Percentiles rank a stretch among this genome's conserved stretches.
Conservation (phyloP, 2,797 vertebrate genomes). For the Pampus argenteus region DNA sequence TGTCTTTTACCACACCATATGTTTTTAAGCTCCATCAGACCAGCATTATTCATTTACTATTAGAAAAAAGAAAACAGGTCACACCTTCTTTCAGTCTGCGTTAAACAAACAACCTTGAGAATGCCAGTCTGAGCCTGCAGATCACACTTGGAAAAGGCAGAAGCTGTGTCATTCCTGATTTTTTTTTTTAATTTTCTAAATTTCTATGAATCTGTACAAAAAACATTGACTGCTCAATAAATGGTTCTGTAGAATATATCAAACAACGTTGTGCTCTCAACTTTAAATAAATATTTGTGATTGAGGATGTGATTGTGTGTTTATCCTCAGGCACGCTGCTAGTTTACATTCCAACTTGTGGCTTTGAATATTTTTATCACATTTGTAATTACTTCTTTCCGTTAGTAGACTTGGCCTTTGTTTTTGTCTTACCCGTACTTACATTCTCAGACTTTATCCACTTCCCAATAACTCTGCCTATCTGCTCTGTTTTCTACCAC, state of each 20-base stretch:
- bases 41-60: conserved; percentile 64
- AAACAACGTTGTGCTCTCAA: too few species aligned
- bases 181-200: too few species aligned
- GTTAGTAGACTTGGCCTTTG: background rate
- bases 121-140: conserved; percentile 50
- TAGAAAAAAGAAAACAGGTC: conserved; percentile 50
- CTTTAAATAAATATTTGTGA: too few species aligned
- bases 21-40: conserved; percentile 53
- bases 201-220: too few species aligned
- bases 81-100: conserved; percentile 62
- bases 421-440: background rate
- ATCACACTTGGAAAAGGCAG: background rate
- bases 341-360: conserved; percentile 50
- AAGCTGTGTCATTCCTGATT: conserved; percentile 19
- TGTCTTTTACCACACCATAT: conserved; percentile 33
- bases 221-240: too few species aligned
- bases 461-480: conserved; percentile 11
- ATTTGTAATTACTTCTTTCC: background rate
- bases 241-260: too few species aligned
- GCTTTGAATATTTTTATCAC: background rate
- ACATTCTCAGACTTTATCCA: background rate
- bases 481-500: background rate
- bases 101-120: conserved; percentile 38
- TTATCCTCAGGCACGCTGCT: conserved; percentile 26
- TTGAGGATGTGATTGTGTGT: conserved; percentile 26